Percentiles rank a stretch among this genome's conserved stretches.
Evolutionary conservation across 2,888 invertebrate genomes (phyloP).

Genomic region (Platycheirus rosarum): DNA sequence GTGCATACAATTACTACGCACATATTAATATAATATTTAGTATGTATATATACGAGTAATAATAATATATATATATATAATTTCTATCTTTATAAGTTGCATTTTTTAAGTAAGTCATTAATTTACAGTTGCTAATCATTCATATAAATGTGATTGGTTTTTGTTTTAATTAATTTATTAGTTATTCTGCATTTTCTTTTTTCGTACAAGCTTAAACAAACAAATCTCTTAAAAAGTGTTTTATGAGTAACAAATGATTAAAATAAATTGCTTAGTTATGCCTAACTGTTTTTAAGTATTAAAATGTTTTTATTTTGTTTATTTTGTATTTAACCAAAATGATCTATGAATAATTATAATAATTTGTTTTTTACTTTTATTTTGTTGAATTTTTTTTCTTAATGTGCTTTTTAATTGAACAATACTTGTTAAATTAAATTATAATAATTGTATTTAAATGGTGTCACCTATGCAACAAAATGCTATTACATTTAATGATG

Average conservation of each 20-base stretch:
- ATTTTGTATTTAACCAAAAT: conserved; percentile 11
- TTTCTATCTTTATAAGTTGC: conserved; percentile 60
- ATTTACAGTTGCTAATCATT: conserved; percentile 61
- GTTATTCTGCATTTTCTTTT: conserved; percentile 31
- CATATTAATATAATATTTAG: conserved; percentile 37
- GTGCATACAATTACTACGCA: conserved; percentile 5
- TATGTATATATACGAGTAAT: conserved; percentile 65
- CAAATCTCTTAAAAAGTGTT: conserved; percentile 39
- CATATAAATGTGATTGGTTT: conserved; percentile 31
- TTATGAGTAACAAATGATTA: conserved; percentile 62
- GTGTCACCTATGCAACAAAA: conserved; percentile 14
- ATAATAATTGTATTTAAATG: conserved; percentile 19
- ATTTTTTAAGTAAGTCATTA: conserved; percentile 40
- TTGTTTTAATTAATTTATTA: conserved; percentile 9
- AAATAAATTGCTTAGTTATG: conserved; percentile 54
- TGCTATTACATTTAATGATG: conserved; percentile 56
- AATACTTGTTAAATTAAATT: conserved; percentile 6
- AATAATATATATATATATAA: conserved; percentile 43
- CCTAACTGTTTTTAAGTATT: conserved; percentile 31
- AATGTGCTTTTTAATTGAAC: conserved; percentile 48
- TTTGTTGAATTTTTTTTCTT: conserved; percentile 33
- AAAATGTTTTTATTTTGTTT: conserved; percentile 32
- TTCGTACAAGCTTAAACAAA: conserved; percentile 41
- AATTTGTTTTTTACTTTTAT: conserved; percentile 44
- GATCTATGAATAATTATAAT: conserved; percentile 46